Conservation (phyloP, 2,888 invertebrate species). For the Himalopsyche kuldschensis region DNA sequence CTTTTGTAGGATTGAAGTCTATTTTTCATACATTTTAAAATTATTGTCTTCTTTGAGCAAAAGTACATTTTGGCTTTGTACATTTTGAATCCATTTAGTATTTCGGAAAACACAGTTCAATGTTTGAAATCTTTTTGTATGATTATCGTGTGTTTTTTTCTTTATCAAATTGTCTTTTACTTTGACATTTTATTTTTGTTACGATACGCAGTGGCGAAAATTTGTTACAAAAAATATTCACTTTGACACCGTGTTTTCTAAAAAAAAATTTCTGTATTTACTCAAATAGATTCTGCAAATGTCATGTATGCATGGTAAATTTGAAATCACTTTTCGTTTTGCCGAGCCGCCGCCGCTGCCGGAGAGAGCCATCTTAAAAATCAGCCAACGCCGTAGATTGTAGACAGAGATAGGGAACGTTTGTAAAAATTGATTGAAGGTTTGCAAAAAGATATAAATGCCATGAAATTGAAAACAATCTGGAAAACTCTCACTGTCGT, state of each 20-base stretch:
- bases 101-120: constrained; percentile 22
- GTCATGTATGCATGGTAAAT: constrained; percentile 40
- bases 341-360: constrained; percentile 24
- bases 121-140: not conserved
- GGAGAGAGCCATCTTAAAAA: constrained; percentile 18
- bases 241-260: constrained; percentile 14
- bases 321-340: constrained; percentile 38
- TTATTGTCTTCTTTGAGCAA: constrained; percentile 41
- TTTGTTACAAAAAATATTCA: not conserved
- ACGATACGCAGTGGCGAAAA: not conserved
- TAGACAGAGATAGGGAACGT: constrained; percentile 33
- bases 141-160: not conserved
- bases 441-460: not conserved
- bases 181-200: not conserved
- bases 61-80: constrained; percentile 41
- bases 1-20: constrained; percentile 41
- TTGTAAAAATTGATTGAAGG: constrained; percentile 30
- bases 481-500: constrained; percentile 1
- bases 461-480: not conserved
- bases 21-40: constrained; percentile 39
- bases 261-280: constrained; percentile 23
- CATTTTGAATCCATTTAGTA: constrained; percentile 34
- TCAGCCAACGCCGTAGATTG: constrained; percentile 25
- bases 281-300: constrained; percentile 38
- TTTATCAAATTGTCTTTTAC: not conserved